Evolutionary conservation across 2,113 vertebrate species (phyloP), one percentile per base, ranked within the genome.

Genomic region (Larimichthys crocea): DNA sequence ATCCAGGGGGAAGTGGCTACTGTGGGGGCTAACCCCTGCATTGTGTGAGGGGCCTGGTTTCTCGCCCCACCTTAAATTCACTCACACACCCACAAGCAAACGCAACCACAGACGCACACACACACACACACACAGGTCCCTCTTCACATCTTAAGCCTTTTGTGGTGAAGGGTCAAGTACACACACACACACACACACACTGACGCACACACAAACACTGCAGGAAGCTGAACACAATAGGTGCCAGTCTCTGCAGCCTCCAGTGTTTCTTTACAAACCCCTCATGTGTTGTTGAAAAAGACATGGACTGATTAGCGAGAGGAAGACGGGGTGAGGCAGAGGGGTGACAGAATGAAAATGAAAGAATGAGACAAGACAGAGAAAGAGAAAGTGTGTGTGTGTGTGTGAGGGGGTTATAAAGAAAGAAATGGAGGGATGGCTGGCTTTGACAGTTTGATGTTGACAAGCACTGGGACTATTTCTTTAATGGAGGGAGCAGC

Each of bases 1-100:
- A 95, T 94, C 91, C 93, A 87, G 88, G 92, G 92, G 92, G 93
- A 94, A 94, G 94, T 92, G 91, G 87, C 85, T 87, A 86, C 86
- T 87, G 91, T 77, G 87, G 91, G 91, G 85, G 83, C 89, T 80
- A 69, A 90, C 92, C 91, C 86, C 69, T 62, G 82, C 69, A 93
- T 95, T 95, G 94, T 95, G 92, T 85, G 76, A 89, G 89, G 86
- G 91, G 90, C 91, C 93, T 86, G 87, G 89, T 90, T 83, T 86
- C 84, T 91, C 67, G 67, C 90, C 85, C 88, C 87, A 74, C 84
- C 93, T 92, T 92, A 91, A 87, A 91, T 89, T 90, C 87, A 86
- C 74, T 76, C 86, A 77, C 87, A 84, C 78, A 79, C 66, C 60
- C 79, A 48, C 72, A n/a, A 55, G 60, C 57, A 81, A 68, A 84